A percentile compares a stretch with the other conserved stretches of the same genome.
Evolutionary conservation across 2,797 vertebrate genomes (phyloP).

Genomic region (Falco biarmicus): DNA sequence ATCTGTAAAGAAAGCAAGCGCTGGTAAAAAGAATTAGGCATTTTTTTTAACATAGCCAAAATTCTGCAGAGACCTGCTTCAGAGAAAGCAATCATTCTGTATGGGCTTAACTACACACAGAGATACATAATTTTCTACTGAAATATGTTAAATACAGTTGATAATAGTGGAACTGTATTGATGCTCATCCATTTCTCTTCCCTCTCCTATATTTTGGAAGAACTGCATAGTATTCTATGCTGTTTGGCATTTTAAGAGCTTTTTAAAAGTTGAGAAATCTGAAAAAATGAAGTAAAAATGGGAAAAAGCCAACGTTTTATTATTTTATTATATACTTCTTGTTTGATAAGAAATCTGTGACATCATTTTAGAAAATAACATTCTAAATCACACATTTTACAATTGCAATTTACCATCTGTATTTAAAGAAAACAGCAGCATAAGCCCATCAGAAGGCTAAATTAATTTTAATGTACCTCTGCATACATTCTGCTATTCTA

Average conservation of each 20-base stretch:
- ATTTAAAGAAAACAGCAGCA: slow-evolving; percentile 45
- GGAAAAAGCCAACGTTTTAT: neutral
- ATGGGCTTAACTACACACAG: neutral
- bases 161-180: neutral
- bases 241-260: neutral
- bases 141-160: neutral
- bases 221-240: neutral
- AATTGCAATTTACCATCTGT: slow-evolving; percentile 33
- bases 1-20: neutral
- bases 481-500: neutral
- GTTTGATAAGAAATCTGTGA: neutral
- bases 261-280: neutral
- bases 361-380: neutral
- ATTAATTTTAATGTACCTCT: slow-evolving; percentile 21
- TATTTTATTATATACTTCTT: slow-evolving; percentile 20
- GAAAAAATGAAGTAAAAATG: neutral
- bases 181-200: neutral
- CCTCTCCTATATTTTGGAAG: neutral
- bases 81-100: slow-evolving; percentile 17
- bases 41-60: neutral
- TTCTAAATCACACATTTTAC: slow-evolving; percentile 10
- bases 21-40: neutral
- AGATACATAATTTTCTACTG: neutral
- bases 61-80: slow-evolving; percentile 9
- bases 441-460: slow-evolving; percentile 24